Percentiles rank a stretch among this genome's conserved stretches.
These are phyloP conservation scores for Caenorhabditis becei DNA, from an alignment of 2,888 invertebrate genomes.

Conservation along the genomic window DNA sequence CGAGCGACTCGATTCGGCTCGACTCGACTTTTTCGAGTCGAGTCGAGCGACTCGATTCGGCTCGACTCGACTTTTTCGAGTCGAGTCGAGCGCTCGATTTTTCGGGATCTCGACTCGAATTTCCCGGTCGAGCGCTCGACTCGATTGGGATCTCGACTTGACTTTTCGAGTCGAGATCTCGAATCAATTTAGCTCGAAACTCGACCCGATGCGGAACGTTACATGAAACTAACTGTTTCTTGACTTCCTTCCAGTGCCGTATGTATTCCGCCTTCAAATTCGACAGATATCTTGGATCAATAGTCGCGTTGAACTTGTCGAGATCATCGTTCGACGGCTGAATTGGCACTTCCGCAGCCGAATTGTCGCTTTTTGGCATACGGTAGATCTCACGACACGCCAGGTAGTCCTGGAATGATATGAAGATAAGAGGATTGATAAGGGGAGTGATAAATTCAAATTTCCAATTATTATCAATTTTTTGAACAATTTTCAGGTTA, in stretches of 20 bases:
- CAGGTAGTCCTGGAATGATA: slow-evolving; percentile 68
- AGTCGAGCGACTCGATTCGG: too few species aligned
- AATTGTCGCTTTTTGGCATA: slow-evolving; percentile 67
- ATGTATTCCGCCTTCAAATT: slow-evolving; percentile 65
- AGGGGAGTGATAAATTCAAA: neutral
- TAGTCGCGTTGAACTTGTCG: slow-evolving; percentile 44
- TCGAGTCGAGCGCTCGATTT: too few species aligned
- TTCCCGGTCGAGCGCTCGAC: too few species aligned
- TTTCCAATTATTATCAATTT: neutral
- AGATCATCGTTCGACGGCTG: slow-evolving; percentile 17
- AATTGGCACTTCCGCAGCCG: slow-evolving; percentile 52
- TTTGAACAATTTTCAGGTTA: neutral
- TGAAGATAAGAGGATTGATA: neutral
- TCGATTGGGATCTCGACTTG: too few species aligned
- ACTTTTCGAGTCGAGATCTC: too few species aligned
- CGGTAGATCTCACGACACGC: slow-evolving; percentile 72
- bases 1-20: too few species aligned
- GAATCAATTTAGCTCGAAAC: too few species aligned
- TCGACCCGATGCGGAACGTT: too few species aligned
- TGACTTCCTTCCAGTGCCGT: slow-evolving; percentile 74
- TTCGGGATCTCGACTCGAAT: too few species aligned
- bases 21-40: too few species aligned
- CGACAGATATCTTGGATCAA: slow-evolving; percentile 34
- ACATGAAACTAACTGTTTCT: slow-evolving; percentile 61
- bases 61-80: too few species aligned